Percentiles rank a stretch among this genome's conserved stretches.
phyloP scores from a whole-genome alignment of 2,113 vertebrate genomes.

The Chaetorhynchus papuensis region DNA sequence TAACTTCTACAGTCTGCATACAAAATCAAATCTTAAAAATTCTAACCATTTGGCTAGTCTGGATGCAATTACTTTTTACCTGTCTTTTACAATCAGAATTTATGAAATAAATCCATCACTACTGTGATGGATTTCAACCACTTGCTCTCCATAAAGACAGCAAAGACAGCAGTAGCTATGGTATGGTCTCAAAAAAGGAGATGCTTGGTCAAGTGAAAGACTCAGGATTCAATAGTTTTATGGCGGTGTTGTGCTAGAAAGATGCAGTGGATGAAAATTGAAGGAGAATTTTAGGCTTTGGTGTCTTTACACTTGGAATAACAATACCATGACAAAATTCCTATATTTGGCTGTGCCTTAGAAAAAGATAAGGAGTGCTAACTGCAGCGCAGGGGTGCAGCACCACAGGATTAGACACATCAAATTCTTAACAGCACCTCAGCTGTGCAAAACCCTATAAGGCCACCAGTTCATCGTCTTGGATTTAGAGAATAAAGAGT shows the following conservation, averaged over 20 bases:
- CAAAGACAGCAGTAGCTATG: not conserved
- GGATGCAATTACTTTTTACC: not conserved
- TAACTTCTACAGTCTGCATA: not conserved
- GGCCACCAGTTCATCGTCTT: not conserved
- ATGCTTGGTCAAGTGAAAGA: not conserved
- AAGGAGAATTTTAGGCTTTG: not conserved
- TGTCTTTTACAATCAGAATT: not conserved
- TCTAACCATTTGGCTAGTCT: not conserved
- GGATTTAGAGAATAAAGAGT: not conserved
- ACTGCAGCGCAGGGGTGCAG: not conserved
- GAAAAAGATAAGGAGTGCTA: not conserved
- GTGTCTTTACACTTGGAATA: not conserved
- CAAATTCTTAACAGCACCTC: not conserved
- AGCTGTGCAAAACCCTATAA: not conserved
- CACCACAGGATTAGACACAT: not conserved
- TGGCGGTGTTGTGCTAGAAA: not conserved
- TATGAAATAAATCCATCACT: not conserved
- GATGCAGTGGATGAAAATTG: not conserved
- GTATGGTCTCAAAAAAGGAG: not conserved
- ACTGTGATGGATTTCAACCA: not conserved
- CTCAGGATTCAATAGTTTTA: not conserved
- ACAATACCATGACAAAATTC: not conserved
- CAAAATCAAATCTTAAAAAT: not conserved
- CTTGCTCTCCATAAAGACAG: not conserved
- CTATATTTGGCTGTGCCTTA: not conserved